Conservation (phyloP, 2,888 invertebrate species). For the Notodonta ziczac region DNA sequence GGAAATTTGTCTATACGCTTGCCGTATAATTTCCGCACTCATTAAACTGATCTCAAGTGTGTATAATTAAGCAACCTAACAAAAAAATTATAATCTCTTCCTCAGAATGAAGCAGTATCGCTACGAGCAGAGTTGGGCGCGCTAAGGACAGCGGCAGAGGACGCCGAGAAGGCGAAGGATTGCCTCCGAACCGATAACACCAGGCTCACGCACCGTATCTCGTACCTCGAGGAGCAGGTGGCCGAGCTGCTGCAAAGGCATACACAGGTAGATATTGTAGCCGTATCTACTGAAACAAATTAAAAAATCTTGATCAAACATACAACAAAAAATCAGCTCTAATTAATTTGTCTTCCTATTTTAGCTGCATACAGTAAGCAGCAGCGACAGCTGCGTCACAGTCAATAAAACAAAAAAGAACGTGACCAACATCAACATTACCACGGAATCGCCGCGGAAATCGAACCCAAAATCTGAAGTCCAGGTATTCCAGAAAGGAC, state of each 20-base stretch:
- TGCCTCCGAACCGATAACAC: constrained; percentile 91
- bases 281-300: neutral
- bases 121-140: constrained; percentile 85
- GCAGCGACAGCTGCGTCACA: constrained; percentile 77
- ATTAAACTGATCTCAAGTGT: too few species aligned
- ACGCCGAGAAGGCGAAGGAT: constrained; percentile 86
- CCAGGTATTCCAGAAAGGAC: constrained; percentile 91
- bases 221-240: constrained; percentile 95
- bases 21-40: too few species aligned
- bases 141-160: constrained; percentile 85
- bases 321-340: neutral
- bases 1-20: too few species aligned
- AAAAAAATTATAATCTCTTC: neutral
- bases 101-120: constrained; percentile 79
- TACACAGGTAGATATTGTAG: constrained; percentile 53
- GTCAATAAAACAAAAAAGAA: constrained; percentile 86
- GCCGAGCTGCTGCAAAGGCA: constrained; percentile 83
- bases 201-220: constrained; percentile 93
- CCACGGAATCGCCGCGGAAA: constrained; percentile 77
- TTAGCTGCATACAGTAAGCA: constrained; percentile 69
- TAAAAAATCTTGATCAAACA: neutral
- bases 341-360: constrained; percentile 20
- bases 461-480: constrained; percentile 82
- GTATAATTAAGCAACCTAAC: too few species aligned
- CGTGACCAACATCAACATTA: constrained; percentile 89